Percentiles rank a stretch among this genome's conserved stretches.
These are phyloP conservation scores for Zapus hudsonius DNA, from an alignment of 2,113 vertebrate genomes.

Conservation along the genomic window DNA sequence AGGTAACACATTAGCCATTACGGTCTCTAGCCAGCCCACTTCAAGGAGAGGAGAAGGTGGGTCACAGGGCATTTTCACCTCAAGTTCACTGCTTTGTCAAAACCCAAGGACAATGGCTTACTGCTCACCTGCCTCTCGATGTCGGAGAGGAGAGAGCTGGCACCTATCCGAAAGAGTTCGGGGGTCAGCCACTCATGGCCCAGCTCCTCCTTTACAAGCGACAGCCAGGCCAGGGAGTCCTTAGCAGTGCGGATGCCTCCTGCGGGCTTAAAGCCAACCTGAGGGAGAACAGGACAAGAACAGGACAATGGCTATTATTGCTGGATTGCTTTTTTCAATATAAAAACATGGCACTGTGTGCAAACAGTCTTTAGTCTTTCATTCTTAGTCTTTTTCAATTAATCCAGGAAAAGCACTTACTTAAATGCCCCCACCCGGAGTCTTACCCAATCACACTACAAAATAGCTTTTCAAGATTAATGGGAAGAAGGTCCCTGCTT, in stretches of 20 bases:
- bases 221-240: slow-evolving; percentile 94
- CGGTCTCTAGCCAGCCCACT: background rate
- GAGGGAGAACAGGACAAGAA: background rate
- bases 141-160: slow-evolving; percentile 94
- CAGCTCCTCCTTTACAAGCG: slow-evolving; percentile 94
- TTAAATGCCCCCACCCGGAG: background rate
- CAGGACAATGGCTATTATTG: background rate
- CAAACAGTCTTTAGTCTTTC: background rate
- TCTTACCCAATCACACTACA: background rate
- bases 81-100: slow-evolving; percentile 18
- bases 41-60: background rate
- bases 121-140: slow-evolving; percentile 95
- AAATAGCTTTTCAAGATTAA: slow-evolving; percentile 34
- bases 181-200: slow-evolving; percentile 93
- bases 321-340: background rate
- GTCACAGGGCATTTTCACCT: background rate
- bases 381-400: background rate
- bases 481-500: slow-evolving; percentile 6
- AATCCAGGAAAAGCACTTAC: background rate
- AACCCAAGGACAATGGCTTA: background rate
- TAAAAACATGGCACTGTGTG: background rate
- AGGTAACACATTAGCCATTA: too few relatives aligned
- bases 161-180: slow-evolving; percentile 94
- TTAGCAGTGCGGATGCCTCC: slow-evolving; percentile 95
- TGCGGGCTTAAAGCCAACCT: slow-evolving; percentile 95